A percentile compares a stretch with the other conserved stretches of the same genome.
Conservation (phyloP, 2,113 vertebrate genomes). For the Centrocercus urophasianus region DNA sequence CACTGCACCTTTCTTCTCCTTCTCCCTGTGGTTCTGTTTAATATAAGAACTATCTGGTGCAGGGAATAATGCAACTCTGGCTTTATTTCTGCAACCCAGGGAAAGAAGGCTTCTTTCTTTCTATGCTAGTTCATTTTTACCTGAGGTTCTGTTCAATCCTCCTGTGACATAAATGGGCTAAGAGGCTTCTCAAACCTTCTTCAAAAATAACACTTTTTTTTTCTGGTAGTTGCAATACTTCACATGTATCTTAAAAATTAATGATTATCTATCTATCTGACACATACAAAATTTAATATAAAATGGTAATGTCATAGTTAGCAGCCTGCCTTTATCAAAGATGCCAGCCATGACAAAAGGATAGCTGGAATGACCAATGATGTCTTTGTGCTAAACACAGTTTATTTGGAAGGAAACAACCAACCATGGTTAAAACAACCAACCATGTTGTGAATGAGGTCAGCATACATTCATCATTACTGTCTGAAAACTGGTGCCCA, state of each 20-base stretch:
- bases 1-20: neutral
- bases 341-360: neutral
- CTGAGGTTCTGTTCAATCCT: neutral
- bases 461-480: neutral
- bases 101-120: neutral
- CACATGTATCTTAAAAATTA: neutral
- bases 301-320: neutral
- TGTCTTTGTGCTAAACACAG: neutral
- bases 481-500: neutral
- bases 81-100: neutral
- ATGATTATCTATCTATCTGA: neutral
- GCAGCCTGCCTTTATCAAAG: neutral
- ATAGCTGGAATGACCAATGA: neutral
- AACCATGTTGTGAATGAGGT: neutral
- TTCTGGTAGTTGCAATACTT: neutral
- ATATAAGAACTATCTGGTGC: neutral
- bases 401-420: neutral
- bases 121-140: neutral
- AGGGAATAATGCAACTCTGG: neutral
- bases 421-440: neutral
- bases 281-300: neutral
- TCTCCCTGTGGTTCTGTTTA: neutral
- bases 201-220: neutral
- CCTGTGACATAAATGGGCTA: neutral
- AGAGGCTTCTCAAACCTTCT: neutral